Conservation (phyloP, 2,888 invertebrate species). For the Ferrisia virgata region DNA sequence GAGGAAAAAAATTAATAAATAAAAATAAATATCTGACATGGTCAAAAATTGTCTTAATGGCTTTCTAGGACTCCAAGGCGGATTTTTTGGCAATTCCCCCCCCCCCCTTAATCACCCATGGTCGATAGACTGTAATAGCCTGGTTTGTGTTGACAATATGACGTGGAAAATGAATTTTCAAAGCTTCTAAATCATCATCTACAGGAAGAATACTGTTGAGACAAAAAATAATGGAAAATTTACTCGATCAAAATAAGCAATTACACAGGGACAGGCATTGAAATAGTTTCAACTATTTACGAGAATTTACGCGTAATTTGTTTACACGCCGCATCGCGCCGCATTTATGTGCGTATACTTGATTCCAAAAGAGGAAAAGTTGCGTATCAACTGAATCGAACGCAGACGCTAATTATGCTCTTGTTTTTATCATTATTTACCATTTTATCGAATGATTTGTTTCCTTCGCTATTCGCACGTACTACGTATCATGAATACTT, state of each 20-base stretch:
- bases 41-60: too few species aligned
- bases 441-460: conserved; percentile 15
- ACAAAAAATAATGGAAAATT: background rate
- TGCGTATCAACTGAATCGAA: background rate
- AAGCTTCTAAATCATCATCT: too few species aligned
- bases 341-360: background rate
- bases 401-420: background rate
- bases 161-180: too few species aligned
- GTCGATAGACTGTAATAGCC: too few species aligned
- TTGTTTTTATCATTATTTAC: conserved; percentile 13
- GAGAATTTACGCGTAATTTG: background rate
- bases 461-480: background rate
- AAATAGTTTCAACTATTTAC: background rate
- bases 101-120: too few species aligned
- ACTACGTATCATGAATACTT: background rate
- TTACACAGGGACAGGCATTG: background rate
- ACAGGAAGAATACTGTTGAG: background rate
- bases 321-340: background rate
- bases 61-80: too few species aligned
- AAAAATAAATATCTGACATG: too few species aligned
- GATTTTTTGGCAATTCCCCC: too few species aligned
- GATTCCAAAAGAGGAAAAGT: conserved; percentile 10
- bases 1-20: too few species aligned
- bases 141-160: too few species aligned
- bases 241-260: background rate